Evolutionary conservation across 2,113 vertebrate species (phyloP).

Genomic region (Pseudopipra pipra): DNA sequence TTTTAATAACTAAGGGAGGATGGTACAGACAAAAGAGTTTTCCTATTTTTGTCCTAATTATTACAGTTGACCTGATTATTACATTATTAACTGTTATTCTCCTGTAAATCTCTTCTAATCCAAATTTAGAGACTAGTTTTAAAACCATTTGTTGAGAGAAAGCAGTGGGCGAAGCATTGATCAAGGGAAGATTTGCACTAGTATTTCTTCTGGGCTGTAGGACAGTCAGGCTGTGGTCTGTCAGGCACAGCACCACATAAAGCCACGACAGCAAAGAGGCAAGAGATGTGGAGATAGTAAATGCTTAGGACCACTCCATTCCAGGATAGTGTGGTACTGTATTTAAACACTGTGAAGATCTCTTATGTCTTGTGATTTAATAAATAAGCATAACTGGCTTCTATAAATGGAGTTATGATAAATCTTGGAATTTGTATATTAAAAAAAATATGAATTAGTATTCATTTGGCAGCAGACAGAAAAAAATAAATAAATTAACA

Average conservation of each 20-base stretch:
- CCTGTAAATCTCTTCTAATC: not conserved
- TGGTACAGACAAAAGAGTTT: not conserved
- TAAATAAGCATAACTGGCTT: not conserved
- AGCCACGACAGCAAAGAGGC: not conserved
- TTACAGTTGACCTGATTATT: not conserved
- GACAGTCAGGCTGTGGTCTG: not conserved
- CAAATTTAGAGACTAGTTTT: not conserved
- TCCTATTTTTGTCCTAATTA: not conserved
- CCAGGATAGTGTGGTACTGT: not conserved
- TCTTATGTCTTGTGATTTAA: not conserved
- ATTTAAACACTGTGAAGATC: not conserved
- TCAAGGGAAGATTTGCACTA: not conserved
- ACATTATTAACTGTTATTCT: not conserved
- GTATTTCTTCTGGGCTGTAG: not conserved
- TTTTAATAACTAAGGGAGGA: not conserved
- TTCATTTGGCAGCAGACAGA: not conserved
- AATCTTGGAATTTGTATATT: not conserved
- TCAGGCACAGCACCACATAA: not conserved
- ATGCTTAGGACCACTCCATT: not conserved
- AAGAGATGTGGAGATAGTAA: not conserved
- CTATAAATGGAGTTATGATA: not conserved
- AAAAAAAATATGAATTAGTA: not conserved
- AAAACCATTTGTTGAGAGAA: not conserved
- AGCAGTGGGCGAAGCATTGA: not conserved
- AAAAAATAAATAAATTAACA: not conserved